Percentiles rank a stretch among this genome's conserved stretches.
phyloP scores from a whole-genome alignment of 2,888 invertebrate species.

The Drosophila subsilvestris region DNA sequence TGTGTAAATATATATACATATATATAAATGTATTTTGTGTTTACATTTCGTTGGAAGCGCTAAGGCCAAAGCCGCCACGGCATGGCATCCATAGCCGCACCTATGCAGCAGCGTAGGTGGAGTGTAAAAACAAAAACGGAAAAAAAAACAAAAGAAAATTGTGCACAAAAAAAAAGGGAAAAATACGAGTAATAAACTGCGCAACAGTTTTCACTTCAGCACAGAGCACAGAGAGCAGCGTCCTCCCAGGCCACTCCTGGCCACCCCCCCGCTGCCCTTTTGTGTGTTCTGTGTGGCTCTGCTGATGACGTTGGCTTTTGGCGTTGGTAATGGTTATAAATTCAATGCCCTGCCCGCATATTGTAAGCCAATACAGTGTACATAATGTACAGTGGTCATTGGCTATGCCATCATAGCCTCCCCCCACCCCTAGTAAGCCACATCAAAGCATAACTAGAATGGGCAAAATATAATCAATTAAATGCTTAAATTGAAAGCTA shows the following conservation, averaged over 20 bases:
- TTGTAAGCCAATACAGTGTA: slow-evolving; percentile 50
- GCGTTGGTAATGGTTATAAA: slow-evolving; percentile 35
- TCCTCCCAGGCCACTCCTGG: not conserved
- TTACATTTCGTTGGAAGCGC: slow-evolving; percentile 37
- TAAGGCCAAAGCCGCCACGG: slow-evolving; percentile 18
- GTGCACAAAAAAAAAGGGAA: not conserved
- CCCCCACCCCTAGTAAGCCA: no score
- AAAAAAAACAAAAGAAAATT: slow-evolving; percentile 10
- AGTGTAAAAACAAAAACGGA: not conserved
- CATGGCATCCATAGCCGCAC: no score
- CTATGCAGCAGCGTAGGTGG: not conserved
- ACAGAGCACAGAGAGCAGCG: not conserved
- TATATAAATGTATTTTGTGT: slow-evolving; percentile 5
- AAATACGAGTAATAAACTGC: slow-evolving; percentile 50
- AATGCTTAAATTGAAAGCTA: not conserved
- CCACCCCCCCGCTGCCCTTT: not conserved
- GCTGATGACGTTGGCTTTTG: slow-evolving; percentile 18
- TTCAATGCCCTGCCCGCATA: slow-evolving; percentile 34
- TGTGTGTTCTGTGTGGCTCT: not conserved
- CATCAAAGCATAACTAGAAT: no score
- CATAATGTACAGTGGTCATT: slow-evolving; percentile 37
- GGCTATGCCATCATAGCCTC: not conserved
- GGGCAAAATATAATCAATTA: not conserved
- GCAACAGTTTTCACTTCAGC: slow-evolving; percentile 66
- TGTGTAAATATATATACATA: slow-evolving; percentile 1